Percentiles rank a stretch among this genome's conserved stretches.
Conservation (phyloP, 2,113 vertebrate genomes). For the Thomomys bottae region DNA sequence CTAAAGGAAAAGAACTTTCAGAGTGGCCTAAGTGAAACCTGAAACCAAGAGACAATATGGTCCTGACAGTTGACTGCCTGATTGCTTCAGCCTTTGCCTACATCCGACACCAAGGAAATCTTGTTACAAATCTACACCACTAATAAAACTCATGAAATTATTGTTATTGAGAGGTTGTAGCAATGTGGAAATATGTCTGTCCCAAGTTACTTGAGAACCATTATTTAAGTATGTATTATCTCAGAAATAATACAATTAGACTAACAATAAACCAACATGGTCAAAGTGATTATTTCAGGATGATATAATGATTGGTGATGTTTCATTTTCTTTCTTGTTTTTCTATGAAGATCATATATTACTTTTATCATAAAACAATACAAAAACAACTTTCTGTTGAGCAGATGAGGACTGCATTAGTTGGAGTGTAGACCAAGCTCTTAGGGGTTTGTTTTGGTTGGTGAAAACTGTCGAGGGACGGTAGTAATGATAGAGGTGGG, state of each 20-base stretch:
- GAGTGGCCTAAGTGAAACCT: not conserved
- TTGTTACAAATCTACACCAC: not conserved
- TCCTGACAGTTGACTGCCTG: not conserved
- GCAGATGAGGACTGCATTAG: not conserved
- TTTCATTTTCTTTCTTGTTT: slow-evolving; percentile 26
- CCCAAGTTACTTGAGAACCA: not conserved
- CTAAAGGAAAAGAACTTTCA: not conserved
- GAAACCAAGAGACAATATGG: not conserved
- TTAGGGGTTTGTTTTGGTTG: not conserved
- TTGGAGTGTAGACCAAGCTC: not conserved
- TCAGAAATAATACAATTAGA: not conserved
- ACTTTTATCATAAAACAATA: slow-evolving; percentile 54
- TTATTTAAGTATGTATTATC: not conserved
- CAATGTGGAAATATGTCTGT: not conserved
- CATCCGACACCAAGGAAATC: not conserved
- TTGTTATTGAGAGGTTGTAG: not conserved
- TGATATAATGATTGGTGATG: not conserved
- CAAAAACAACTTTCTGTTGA: not conserved
- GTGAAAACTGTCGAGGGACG: not conserved
- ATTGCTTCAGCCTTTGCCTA: not conserved
- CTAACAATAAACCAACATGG: not conserved
- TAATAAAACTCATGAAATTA: not conserved
- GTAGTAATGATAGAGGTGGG: not conserved
- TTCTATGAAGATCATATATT: not conserved
- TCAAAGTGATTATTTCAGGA: slow-evolving; percentile 6